Evolutionary conservation across 1,140 invertebrate genomes (phyloP), one percentile per base, ranked within the genome.

Genomic region (Cydia splendana): DNA sequence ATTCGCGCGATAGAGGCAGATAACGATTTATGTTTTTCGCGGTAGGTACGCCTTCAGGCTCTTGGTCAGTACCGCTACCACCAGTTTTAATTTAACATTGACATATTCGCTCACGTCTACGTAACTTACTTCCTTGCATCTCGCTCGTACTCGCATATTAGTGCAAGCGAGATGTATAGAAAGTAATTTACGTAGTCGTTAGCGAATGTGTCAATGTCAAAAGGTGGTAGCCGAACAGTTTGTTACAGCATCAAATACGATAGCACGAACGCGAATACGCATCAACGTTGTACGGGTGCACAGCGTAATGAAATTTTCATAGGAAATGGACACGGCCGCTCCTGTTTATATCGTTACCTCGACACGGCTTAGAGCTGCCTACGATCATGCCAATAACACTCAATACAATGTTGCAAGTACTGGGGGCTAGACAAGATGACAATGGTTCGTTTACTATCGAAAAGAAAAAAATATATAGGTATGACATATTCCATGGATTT

Each of bases 261-360:
- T 13, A 18, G 38, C 77, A 15, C 78, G 78, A 81, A 78, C 53
- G 10, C 2, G 57, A 80, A 30, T 45, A 65, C 38, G 2, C 10
- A 12, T 48, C 12, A n/a, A 15, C 71, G 65, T 69, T 45, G 53
- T 18, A 76, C 28, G 28, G 65, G 13, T 30, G 28, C n/a, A 67
- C 65, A 30, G 10, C 65, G 65, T 67, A 67, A 67, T 67, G 28
- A 34, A 67, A 67, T 67, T 67, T 67, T 67, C 65, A 67, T 67
- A 67, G 28, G 65, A 67, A 67, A 67, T 67, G 65, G 30, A 67
- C 65, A 67, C 28, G 24, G 65, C 62, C 28, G 24, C 15, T 34
- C 65, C 28, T 67, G 65, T 67, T 67, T 67, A 67, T 34, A 34
- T n/a, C 65, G 30, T 15, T 67, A 38, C 9, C 57, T 62, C 20